Evolutionary conservation across 2,888 invertebrate genomes (phyloP), one percentile per base, ranked within the genome.

Genomic region (Lathronympha strigana): DNA sequence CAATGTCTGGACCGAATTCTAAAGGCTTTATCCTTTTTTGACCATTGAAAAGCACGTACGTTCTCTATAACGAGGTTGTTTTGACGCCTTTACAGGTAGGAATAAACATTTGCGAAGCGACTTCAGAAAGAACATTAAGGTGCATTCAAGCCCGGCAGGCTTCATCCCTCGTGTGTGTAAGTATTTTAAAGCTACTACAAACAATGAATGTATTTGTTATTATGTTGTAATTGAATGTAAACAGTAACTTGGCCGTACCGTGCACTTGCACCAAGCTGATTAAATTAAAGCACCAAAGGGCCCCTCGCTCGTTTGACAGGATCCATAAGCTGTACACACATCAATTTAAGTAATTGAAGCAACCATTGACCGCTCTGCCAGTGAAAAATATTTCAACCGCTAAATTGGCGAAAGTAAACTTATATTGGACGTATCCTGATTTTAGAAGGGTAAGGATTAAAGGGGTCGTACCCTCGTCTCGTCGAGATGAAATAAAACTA

Each of bases 301-400:
- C 82, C 85, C 87, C 83, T 81, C 80, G 72, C 63, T 78, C 78
- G 78, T 84, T 81, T 76, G 78, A 76, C 78, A 72, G 83, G 81
- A 88, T 89, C 81, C 84, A 86, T 87, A 80, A 86, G 88, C 84
- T 76, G 78, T 73, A 79, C 79, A 89, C 89, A 90, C 87, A 90
- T 87, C 87, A 88, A 90, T 90, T 90, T 86, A 84, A 75, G 79
- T 86, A 89, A 90, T 90, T 89, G 88, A 82, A 79, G 69, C 74
- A 69, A 63, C 71, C 69, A 75, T 71, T 40, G 64, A 64, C 51
- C 62, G 60, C n/a, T 50, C 28, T 54, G 67, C 57, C 62, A 63
- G 49, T 47, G 62, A 60, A 51, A 55, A 62, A 60, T 50, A 62
- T 67, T 68, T 55, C 57, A 57, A 67, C 54, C 58, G 66, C 61